Conservation (phyloP, 2,113 vertebrate genomes). For the Eulemur macaco region DNA sequence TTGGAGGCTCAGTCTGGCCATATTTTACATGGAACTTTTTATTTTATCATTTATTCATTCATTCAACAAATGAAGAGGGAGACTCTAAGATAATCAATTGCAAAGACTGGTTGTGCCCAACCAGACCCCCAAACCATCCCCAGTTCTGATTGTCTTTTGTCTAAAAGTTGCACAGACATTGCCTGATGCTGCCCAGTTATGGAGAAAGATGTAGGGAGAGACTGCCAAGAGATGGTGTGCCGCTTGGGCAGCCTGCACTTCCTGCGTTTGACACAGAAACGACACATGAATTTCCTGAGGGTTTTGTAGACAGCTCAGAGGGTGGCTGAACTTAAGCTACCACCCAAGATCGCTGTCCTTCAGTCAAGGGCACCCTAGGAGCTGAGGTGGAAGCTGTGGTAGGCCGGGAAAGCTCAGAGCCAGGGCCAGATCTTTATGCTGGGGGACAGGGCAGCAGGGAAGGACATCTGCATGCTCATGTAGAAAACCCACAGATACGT, state of each 20-base stretch:
- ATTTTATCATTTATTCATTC: neutral
- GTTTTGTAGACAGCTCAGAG: conserved; percentile 5
- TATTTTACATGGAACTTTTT: neutral
- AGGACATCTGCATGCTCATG: neutral
- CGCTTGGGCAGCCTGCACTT: neutral
- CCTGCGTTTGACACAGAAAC: neutral
- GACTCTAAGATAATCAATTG: neutral
- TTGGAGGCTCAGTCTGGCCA: neutral
- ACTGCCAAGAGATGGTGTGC: neutral
- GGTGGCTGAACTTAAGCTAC: neutral
- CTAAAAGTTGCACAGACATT: neutral
- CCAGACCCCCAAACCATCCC: neutral
- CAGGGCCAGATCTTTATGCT: neutral
- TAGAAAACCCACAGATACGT: neutral
- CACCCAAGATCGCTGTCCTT: neutral
- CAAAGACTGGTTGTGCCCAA: neutral
- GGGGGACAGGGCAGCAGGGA: neutral
- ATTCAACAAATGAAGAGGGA: neutral
- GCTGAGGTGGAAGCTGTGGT: neutral
- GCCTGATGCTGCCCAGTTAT: neutral
- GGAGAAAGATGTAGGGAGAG: neutral
- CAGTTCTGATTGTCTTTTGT: neutral
- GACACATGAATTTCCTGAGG: neutral
- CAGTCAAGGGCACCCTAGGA: neutral
- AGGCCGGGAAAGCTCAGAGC: too few relatives aligned